A percentile compares a stretch with the other conserved stretches of the same genome.
Evolutionary conservation across 2,888 invertebrate species (phyloP).

Genomic region (Stenoptilia bipunctidactyla): DNA sequence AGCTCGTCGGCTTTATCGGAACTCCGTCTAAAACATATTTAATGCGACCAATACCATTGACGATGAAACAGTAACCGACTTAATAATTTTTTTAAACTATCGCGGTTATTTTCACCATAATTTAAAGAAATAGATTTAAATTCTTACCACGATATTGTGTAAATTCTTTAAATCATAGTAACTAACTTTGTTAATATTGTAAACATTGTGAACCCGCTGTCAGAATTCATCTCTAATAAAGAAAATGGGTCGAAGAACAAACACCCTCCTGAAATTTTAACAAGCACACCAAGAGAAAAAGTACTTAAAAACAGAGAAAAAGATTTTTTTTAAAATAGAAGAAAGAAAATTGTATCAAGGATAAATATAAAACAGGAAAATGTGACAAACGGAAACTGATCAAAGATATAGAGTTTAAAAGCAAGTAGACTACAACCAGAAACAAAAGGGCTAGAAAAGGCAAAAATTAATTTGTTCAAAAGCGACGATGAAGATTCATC

Average conservation of each 20-base stretch:
- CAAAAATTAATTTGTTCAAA: slow-evolving; percentile 11
- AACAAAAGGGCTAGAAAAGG: slow-evolving; percentile 12
- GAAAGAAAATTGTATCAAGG: slow-evolving; percentile 11
- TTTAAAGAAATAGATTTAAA: no score
- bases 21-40: background rate
- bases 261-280: slow-evolving; percentile 17
- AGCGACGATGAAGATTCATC: slow-evolving; percentile 8
- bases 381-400: slow-evolving; percentile 4
- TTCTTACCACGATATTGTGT: no score
- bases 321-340: slow-evolving; percentile 6
- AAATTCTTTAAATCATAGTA: no score
- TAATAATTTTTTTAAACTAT: no score
- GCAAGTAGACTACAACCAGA: slow-evolving; percentile 3
- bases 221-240: slow-evolving; percentile 9
- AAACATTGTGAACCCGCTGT: slow-evolving; percentile 10
- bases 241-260: slow-evolving; percentile 11
- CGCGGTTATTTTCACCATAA: no score
- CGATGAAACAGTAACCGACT: slow-evolving; percentile 4
- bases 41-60: no score
- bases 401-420: no score
- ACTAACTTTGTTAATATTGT: slow-evolving; percentile 10
- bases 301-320: slow-evolving; percentile 5
- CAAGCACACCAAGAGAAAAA: slow-evolving; percentile 15
- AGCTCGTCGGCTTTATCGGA: background rate
- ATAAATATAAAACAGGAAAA: slow-evolving; percentile 6